Base-by-base conservation (phyloP, 2,113 vertebrate species). In the Crotalus viridis region DNA sequence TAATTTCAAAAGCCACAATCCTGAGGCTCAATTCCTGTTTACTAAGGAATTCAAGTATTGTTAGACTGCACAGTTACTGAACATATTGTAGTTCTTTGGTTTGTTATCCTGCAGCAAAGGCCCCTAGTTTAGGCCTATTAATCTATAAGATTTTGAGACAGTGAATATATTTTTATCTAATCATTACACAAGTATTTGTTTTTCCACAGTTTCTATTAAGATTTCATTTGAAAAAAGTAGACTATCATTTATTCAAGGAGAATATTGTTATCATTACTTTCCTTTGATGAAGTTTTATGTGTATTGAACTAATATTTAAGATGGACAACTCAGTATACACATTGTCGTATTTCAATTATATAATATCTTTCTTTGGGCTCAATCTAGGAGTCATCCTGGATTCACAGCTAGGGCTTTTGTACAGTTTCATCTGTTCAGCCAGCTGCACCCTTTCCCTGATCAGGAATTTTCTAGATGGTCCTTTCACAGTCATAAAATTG, bases 1-100 rank as follows among this genome's bases (percentile, higher is more conserved):
- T 98, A 98, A 98, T 98, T 98, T 98, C 96, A 98, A 98, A 98
- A 98, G 96, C 98, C 98, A 96, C 97, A 98, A 96, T 97, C 96
- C 94, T 92, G 5, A 97, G 97, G 97, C 97, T 98, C 97, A 97
- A 97, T 98, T 98, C 97, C 94, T 98, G 96, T 98, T 98, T 98
- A 97, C 96, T 95, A 86, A 97, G 97, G 96, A 97, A 98, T 97
- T 98, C 97, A 97, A 97, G 95, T 95, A 96, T 95, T 95, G 94
- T 96, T 96, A 97, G 97, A 97, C 95, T 94, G 92, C 94, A 92
- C 24, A 93, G 94, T 96, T 97, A 93, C 94, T 97, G 94, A 96
- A 94, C 96, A 94, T 88, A 91, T 95, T 87, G 91, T 95, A 87
- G 88, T 95, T 86, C 90, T 87, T 91, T 93, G 96, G 93, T 92